These are phyloP conservation scores for Pholis gunnellus DNA, from an alignment of 2,113 vertebrate species.

Conservation along the genomic window DNA sequence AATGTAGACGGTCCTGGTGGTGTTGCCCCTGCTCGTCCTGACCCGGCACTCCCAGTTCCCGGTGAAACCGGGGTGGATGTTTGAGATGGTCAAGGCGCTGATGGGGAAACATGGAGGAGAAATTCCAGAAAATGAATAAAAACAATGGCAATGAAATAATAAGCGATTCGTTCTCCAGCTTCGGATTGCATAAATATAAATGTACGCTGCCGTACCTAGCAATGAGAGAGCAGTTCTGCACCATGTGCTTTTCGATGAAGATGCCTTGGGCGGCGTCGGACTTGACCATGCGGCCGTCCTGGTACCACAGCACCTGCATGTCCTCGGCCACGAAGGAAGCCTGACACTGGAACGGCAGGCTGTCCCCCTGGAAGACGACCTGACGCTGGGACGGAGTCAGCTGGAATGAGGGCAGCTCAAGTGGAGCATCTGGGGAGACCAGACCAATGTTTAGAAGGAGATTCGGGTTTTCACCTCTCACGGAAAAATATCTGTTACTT, in stretches of 20 bases:
- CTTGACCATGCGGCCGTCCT: constrained; percentile 94
- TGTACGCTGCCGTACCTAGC: constrained; percentile 85
- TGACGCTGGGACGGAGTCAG: constrained; percentile 96
- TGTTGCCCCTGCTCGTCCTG: constrained; percentile 94
- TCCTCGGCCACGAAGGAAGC: constrained; percentile 95
- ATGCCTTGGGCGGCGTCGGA: constrained; percentile 94
- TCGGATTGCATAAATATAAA: rapidly evolving
- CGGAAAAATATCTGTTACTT: not conserved
- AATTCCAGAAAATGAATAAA: not conserved
- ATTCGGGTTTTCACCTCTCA: not conserved
- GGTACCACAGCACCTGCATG: constrained; percentile 98
- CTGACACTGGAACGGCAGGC: constrained; percentile 96
- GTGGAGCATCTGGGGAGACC: constrained; percentile 87
- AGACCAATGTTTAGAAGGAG: not conserved
- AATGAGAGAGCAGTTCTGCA: constrained; percentile 98
- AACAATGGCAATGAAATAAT: not conserved
- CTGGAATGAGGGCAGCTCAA: constrained; percentile 96
- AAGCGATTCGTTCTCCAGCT: not conserved
- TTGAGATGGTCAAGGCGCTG: constrained; percentile 96
- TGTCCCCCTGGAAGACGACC: constrained; percentile 97
- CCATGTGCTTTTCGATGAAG: constrained; percentile 94
- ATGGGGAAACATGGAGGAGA: not conserved
- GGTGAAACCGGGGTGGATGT: constrained; percentile 96
- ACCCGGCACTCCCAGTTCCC: constrained; percentile 98
- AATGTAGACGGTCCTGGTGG: constrained; percentile 93